Evolutionary conservation across 2,113 vertebrate genomes (phyloP), one percentile per base, ranked within the genome.

Genomic region (Trichomycterus rosablanca): DNA sequence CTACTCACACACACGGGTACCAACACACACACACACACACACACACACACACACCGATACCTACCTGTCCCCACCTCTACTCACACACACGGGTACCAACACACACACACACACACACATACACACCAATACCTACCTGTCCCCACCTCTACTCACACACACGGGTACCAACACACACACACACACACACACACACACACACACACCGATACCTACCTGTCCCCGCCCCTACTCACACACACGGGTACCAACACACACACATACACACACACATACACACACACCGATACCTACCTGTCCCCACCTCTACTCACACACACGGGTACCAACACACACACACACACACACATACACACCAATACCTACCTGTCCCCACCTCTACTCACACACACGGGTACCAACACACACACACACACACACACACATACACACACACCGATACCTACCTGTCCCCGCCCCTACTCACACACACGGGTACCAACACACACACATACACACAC

Each of bases 161-260:
- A 35, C 50, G 35, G 9, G 20, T 16, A 35, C n/a, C 19, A 4
- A 14, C 28, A 11, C 28, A 35, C 42, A 19, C 42, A 44, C 44
- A 48, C 44, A 48, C 44, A 48, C 44, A 24, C 22, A 57, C 39
- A 15, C 7, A 11, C 20, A 16, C n/a, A 52, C 8, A 23, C 15
- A 52, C 12, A 37, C 34, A 37, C 7, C 4, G 2, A 37, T 4
- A 2, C 3, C 34, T 37, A 42, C 44, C 12, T 9, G 12, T 3
- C 7, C n/a, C 14, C 43, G 6, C 32, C 32, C 35, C 4, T 43
- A 32, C 19, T n/a, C 18, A 34, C 16, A 18, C 7, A 34, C 50
- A 26, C 23, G n/a, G n/a, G n/a, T n/a, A n/a, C n/a, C n/a, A n/a
- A 43, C 50, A 52, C 50, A 35, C 50, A 52, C 16, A 35, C 30